Percentiles rank a stretch among this genome's conserved stretches.
Conservation (phyloP, 2,113 vertebrate species). For the Rhynchomys soricoides region DNA sequence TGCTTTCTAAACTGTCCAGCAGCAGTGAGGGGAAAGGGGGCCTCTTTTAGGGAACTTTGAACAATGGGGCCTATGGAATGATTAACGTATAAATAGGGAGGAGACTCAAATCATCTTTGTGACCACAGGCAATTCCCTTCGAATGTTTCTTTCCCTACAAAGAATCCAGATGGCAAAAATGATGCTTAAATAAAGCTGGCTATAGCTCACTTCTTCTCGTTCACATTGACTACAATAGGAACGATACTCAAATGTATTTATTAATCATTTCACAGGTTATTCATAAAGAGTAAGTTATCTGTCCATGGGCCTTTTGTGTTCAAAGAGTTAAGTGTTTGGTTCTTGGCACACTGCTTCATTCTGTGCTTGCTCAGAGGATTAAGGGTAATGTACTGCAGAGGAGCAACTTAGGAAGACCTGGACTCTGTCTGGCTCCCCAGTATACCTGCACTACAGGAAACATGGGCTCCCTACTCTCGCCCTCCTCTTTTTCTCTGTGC, state of each 20-base stretch:
- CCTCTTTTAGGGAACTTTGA: slow-evolving; percentile 82
- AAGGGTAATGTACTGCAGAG: slow-evolving; percentile 84
- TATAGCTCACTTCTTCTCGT: slow-evolving; percentile 87
- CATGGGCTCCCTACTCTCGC: slow-evolving; percentile 73
- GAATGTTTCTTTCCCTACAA: slow-evolving; percentile 82
- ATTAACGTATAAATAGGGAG: slow-evolving; percentile 85
- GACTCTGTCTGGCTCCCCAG: slow-evolving; percentile 71
- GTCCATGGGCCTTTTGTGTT: slow-evolving; percentile 62
- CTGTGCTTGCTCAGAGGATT: slow-evolving; percentile 83
- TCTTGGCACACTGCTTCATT: slow-evolving; percentile 69
- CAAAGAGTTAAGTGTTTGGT: slow-evolving; percentile 79
- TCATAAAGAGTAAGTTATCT: slow-evolving; percentile 72
- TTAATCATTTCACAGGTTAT: slow-evolving; percentile 87
- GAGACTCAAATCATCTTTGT: slow-evolving; percentile 85
- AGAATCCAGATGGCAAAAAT: slow-evolving; percentile 90
- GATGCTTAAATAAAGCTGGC: slow-evolving; percentile 89
- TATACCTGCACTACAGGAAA: slow-evolving; percentile 79
- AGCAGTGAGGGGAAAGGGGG: background rate
- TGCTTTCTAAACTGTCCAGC: slow-evolving; percentile 18
- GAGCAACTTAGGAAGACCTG: slow-evolving; percentile 82
- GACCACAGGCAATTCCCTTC: slow-evolving; percentile 84
- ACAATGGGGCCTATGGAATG: slow-evolving; percentile 82
- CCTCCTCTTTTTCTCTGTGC: slow-evolving; percentile 77
- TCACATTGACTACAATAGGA: slow-evolving; percentile 85
- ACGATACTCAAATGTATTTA: slow-evolving; percentile 83